A percentile compares a stretch with the other conserved stretches of the same genome.
These are phyloP conservation scores for Helostoma temminkii DNA, from an alignment of 2,797 vertebrate species.

Conservation along the genomic window DNA sequence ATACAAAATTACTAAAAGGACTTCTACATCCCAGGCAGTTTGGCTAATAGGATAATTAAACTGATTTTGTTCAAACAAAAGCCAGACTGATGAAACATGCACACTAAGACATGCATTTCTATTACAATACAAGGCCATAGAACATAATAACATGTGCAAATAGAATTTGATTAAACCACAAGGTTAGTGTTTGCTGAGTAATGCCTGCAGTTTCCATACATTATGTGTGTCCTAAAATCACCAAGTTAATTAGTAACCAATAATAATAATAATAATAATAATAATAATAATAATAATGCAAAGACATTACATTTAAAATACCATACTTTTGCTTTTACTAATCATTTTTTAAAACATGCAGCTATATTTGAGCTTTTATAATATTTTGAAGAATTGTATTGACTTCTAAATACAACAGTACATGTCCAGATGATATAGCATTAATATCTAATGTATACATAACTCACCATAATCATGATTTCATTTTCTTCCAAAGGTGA, in stretches of 20 bases:
- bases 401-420: not conserved
- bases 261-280: too few relatives aligned
- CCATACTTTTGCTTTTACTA: not conserved
- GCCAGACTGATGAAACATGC: constrained; percentile 10
- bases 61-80: constrained; percentile 43
- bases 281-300: too few relatives aligned
- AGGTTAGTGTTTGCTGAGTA: constrained; percentile 6
- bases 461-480: not conserved
- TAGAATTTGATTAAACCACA: constrained; percentile 20
- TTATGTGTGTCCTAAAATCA: not conserved
- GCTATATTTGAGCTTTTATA: not conserved
- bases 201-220: not conserved
- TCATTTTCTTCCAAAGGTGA: not conserved
- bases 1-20: constrained; percentile 28
- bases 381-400: not conserved
- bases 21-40: constrained; percentile 3
- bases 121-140: constrained; percentile 11
- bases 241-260: too few relatives aligned
- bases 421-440: not conserved
- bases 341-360: not conserved
- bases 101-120: constrained; percentile 27
- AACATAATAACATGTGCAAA: constrained; percentile 15
- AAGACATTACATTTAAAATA: too few relatives aligned
- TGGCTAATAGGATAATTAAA: constrained; percentile 44
- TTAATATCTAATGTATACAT: not conserved